Evolutionary conservation across 2,797 vertebrate species (phyloP).

Genomic region (Sebastes iracundus): DNA sequence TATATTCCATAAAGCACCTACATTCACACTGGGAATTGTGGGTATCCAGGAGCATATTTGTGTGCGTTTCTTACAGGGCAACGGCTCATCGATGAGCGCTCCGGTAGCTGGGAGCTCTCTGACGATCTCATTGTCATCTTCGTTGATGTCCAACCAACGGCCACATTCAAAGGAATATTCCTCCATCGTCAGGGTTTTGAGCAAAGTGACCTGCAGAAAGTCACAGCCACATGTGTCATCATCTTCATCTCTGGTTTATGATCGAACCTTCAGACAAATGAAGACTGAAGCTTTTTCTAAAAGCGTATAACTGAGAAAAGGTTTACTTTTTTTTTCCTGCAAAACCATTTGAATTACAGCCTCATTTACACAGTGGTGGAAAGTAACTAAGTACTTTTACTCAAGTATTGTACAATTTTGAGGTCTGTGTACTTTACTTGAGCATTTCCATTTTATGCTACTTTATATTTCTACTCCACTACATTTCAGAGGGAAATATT

Average conservation of each 20-base stretch:
- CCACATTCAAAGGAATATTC: constrained; percentile 94
- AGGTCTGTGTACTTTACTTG: no score
- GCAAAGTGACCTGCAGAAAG: constrained; percentile 86
- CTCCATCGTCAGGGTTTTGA: constrained; percentile 93
- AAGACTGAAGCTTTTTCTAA: not conserved
- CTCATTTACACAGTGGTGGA: not conserved
- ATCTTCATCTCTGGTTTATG: not conserved
- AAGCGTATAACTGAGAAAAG: not conserved
- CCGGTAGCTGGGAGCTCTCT: constrained; percentile 92
- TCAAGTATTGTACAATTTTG: no score
- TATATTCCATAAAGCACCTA: not conserved
- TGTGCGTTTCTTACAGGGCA: constrained; percentile 82
- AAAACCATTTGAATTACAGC: not conserved
- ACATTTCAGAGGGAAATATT: no score
- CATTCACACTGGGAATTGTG: not conserved
- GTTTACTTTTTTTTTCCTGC: not conserved
- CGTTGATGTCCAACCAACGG: constrained; percentile 96
- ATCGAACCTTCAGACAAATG: not conserved
- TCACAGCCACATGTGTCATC: not conserved
- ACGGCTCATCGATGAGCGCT: constrained; percentile 83
- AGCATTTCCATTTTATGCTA: no score
- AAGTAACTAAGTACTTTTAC: no score
- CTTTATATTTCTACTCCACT: no score
- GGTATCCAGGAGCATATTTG: not conserved
- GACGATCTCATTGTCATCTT: constrained; percentile 95